Evolutionary conservation across 2,113 vertebrate genomes (phyloP), one percentile per base, ranked within the genome.

Genomic region (Peromyscus polionotus): DNA sequence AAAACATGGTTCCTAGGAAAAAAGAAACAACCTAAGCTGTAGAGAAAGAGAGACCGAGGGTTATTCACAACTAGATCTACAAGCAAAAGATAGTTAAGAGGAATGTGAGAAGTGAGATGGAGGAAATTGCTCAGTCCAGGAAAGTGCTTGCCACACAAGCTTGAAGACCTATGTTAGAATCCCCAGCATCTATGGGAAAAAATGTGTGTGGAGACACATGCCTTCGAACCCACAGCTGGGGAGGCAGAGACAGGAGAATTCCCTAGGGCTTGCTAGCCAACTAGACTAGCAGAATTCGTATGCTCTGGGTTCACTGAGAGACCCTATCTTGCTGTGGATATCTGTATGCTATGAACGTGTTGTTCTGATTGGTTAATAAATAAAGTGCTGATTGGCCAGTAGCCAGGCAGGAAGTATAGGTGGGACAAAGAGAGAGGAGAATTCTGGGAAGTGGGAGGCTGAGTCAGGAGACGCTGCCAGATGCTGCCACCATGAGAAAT

Each of bases 1-100:
- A 83, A 96, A 91, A 90, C 72, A 79, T 73, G 79, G 83, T 72
- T 93, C 31, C 54, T 91, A 88, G 63, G 68, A 57, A 85, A 95
- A 96, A 96, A 79, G 54, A 95, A 95, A 95, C 73, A 63, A 83
- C 51, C 72, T 75, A 90, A 77, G 63, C 81, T 73, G 86, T 59
- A 94, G 28, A 24, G 14, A 95, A 39, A 95, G 80, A 85, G 3
- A 88, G 68, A 63, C 14, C 72, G 13, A 94, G 70, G 95, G 61
- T 84, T 86, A 96, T 81, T n/a, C n/a, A 94, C 68, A 57, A 77
- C 33, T 91, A 86, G 83, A 89, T 80, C 75, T 85, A 92, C 4
- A 85, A 95, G 79, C 14, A 90, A 85, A 90, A 97, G 72, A 81
- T 51, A 91, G 51, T 24, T n/a, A 95, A 70, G 1, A 3, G 93